These are phyloP conservation scores for Heliothis peltigera DNA, from an alignment of 2,888 invertebrate species.

Conservation along the genomic window DNA sequence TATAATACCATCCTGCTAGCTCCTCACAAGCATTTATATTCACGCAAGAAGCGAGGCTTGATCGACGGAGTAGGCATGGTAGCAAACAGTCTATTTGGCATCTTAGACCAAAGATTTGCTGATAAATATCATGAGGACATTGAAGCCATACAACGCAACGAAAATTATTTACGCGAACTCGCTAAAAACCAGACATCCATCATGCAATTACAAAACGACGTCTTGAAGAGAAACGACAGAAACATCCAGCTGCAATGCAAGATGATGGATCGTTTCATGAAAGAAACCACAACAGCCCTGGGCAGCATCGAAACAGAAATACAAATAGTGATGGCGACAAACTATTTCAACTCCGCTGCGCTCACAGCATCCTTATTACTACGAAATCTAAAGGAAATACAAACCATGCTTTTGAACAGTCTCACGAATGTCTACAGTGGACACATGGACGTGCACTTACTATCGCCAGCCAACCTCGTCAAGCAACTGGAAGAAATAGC, in stretches of 20 bases:
- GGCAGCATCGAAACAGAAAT: slow-evolving; percentile 3
- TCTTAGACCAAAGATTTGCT: slow-evolving; percentile 20
- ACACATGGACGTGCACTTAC: slow-evolving; percentile 16
- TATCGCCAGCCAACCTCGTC: slow-evolving; percentile 11
- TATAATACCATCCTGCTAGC: slow-evolving; percentile 20
- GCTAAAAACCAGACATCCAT: slow-evolving; percentile 18
- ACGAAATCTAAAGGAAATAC: slow-evolving; percentile 11
- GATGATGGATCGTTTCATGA: slow-evolving; percentile 10
- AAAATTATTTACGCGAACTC: slow-evolving; percentile 18
- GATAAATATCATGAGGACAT: slow-evolving; percentile 17
- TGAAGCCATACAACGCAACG: slow-evolving; percentile 7
- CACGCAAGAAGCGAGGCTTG: slow-evolving; percentile 16
- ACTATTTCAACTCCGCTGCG: slow-evolving; percentile 16
- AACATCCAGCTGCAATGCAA: slow-evolving; percentile 4
- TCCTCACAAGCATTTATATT: slow-evolving; percentile 19
- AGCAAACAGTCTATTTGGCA: slow-evolving; percentile 15
- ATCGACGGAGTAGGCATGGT: slow-evolving; percentile 16
- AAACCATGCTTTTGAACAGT: slow-evolving; percentile 17
- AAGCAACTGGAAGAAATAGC: slow-evolving; percentile 1
- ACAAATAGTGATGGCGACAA: slow-evolving; percentile 9
- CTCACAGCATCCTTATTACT: slow-evolving; percentile 10
- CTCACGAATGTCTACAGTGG: slow-evolving; percentile 17
- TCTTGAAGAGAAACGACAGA: slow-evolving; percentile 9
- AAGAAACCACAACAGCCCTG: slow-evolving; percentile 7
- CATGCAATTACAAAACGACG: slow-evolving; percentile 13